Conservation (phyloP, 2,113 vertebrate species). For the Etheostoma spectabile region DNA sequence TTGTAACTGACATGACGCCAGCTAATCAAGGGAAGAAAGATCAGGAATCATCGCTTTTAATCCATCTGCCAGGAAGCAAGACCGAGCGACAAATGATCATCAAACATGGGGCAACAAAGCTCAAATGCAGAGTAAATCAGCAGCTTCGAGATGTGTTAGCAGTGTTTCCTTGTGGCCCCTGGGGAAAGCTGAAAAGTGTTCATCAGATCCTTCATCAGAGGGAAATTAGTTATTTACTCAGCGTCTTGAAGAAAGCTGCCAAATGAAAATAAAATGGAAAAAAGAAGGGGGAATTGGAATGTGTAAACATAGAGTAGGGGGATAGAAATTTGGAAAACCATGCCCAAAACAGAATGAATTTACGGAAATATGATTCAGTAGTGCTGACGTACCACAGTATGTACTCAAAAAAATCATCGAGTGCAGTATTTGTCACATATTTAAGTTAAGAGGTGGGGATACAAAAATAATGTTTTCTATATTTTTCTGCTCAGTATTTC, state of each 20-base stretch:
- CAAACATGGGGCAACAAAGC: constrained; percentile 25
- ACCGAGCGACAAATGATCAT: constrained; percentile 51
- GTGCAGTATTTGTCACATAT: background rate
- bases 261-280: constrained; percentile 51
- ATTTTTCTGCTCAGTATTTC: background rate
- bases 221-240: constrained; percentile 53
- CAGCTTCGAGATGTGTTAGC: constrained; percentile 27
- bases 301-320: background rate
- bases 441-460: background rate
- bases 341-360: background rate
- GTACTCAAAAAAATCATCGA: background rate
- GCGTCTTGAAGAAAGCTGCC: constrained; percentile 29
- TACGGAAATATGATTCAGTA: background rate
- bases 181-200: constrained; percentile 33
- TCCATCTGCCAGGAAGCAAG: constrained; percentile 34
- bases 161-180: constrained; percentile 26
- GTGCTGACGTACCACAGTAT: background rate
- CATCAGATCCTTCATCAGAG: constrained; percentile 63
- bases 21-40: constrained; percentile 32
- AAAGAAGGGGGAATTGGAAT: constrained; percentile 18
- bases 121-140: constrained; percentile 46
- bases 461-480: background rate
- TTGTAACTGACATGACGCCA: background rate
- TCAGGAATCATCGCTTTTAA: background rate
- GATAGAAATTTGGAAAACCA: background rate